phyloP scores from a whole-genome alignment of 2,888 invertebrate species.

The Limnephilus lunatus region DNA sequence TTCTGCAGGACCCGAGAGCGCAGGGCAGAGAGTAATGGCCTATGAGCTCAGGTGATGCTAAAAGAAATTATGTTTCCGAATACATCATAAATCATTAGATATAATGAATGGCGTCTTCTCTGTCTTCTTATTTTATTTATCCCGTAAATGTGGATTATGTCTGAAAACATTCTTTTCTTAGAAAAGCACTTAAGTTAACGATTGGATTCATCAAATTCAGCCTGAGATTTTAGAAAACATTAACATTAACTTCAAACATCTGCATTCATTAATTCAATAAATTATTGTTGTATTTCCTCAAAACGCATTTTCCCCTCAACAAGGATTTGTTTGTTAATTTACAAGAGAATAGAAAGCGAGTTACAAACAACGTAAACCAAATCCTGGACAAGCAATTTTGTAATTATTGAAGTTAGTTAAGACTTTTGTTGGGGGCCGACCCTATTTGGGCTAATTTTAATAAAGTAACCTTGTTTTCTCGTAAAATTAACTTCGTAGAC shows the following conservation, averaged over 20 bases:
- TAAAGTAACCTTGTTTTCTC: constrained; percentile 16
- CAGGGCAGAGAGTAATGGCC: constrained; percentile 3
- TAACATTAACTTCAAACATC: background rate
- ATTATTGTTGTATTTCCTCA: background rate
- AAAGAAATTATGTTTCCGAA: constrained; percentile 55
- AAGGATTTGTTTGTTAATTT: background rate
- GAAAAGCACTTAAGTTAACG: background rate
- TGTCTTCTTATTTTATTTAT: background rate
- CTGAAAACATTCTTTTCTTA: background rate
- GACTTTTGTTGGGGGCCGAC: constrained; percentile 4
- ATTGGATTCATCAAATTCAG: background rate
- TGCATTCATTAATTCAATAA: background rate
- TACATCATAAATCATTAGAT: constrained; percentile 58
- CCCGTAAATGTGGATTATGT: background rate
- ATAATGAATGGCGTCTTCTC: background rate
- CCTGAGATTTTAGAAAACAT: background rate
- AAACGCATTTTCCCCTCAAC: background rate
- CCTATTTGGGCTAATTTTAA: constrained; percentile 8
- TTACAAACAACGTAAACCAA: constrained; percentile 9
- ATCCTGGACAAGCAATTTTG: background rate
- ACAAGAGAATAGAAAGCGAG: background rate
- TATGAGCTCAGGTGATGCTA: constrained; percentile 54
- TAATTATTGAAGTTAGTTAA: background rate
- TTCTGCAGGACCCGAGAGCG: background rate
- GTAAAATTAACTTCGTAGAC: background rate